These are phyloP conservation scores for Drosophila nr. medialis DNA, from an alignment of 2,888 invertebrate species.

Conservation along the genomic window DNA sequence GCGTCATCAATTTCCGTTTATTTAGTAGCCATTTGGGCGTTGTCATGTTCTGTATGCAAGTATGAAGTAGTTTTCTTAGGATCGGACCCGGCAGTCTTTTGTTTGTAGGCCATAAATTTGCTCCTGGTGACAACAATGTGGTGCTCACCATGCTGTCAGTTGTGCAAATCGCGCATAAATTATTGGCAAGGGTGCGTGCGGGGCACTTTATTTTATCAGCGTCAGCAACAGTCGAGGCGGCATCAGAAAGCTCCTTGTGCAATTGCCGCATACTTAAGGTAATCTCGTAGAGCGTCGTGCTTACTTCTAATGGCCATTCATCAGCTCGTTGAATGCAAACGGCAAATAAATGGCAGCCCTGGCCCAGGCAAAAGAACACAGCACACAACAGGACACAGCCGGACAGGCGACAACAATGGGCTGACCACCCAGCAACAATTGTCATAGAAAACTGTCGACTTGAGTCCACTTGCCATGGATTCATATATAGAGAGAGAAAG, in stretches of 20 bases:
- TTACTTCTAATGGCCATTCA: slow-evolving; percentile 79
- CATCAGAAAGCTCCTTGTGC: slow-evolving; percentile 73
- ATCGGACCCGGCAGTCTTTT: slow-evolving; percentile 60
- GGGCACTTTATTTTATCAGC: slow-evolving; percentile 68
- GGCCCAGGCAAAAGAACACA: slow-evolving; percentile 20
- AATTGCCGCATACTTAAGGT: slow-evolving; percentile 79
- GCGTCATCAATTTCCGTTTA: slow-evolving; percentile 76
- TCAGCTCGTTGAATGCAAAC: slow-evolving; percentile 78
- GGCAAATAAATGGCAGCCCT: slow-evolving; percentile 72
- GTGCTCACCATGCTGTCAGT: slow-evolving; percentile 32
- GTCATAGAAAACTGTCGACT: slow-evolving; percentile 71
- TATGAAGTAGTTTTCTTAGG: slow-evolving; percentile 55
- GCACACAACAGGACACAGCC: slow-evolving; percentile 13
- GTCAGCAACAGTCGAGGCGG: slow-evolving; percentile 17
- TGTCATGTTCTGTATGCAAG: slow-evolving; percentile 25
- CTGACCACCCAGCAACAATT: slow-evolving; percentile 72
- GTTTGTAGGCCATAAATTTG: slow-evolving; percentile 73
- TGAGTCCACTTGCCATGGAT: slow-evolving; percentile 27
- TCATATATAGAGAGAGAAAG: background rate
- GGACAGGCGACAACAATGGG: slow-evolving; percentile 51
- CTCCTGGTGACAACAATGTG: slow-evolving; percentile 20
- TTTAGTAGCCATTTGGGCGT: slow-evolving; percentile 69
- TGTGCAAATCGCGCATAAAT: slow-evolving; percentile 68
- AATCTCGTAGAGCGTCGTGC: slow-evolving; percentile 72
- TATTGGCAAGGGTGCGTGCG: slow-evolving; percentile 58